Base-by-base conservation (phyloP, 2,888 invertebrate species). In the Callosobruchus maculatus region DNA sequence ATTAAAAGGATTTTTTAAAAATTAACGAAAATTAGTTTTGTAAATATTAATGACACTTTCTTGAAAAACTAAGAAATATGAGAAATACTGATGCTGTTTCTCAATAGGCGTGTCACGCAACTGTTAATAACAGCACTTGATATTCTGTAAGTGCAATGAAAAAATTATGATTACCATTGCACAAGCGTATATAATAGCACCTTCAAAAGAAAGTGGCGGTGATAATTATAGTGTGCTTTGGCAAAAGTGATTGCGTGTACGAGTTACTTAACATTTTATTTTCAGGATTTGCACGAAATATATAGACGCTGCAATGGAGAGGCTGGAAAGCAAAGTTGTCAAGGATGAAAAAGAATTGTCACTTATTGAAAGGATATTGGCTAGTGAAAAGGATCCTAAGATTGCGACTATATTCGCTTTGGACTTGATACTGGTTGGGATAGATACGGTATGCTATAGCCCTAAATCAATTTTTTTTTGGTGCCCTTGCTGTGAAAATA, bases 341-440 rank as follows among this genome's bases (percentile, higher is more conserved):
- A 83, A 84, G 5, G 89, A 90, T 79, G 88, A 89, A 70, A 80
- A 80, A n/a, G 83, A 83, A 71, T 77, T 83, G 49, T 93, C 93
- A 0, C 86, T 93, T 20, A 86, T 93, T 1, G 92, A 93, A 83
- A 89, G 92, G 80, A 87, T 93, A 74, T 87, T 93, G 70, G 86
- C 89, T 0, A 89, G 90, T 18, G 89, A 90, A 76, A 85, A 87
- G n/a, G 90, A 92, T 13, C 88, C 91, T 0, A 89, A 91, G 80
- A 90, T 90, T 0, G 92, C 94, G 0, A 90, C 91, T n/a, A 91
- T 93, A 67, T 90, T 94, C 2, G 92, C 94, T 0, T 85, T 94
- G 3, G 94, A 95, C 79, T 89, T 95, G 85, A 94, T 94, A 83
- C 87, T 93, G 9, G 95, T 95, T 49, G 94, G 94, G n/a, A 91